A percentile compares a stretch with the other conserved stretches of the same genome.
phyloP scores from a whole-genome alignment of 2,113 vertebrate species.

The Globicephala melas region DNA sequence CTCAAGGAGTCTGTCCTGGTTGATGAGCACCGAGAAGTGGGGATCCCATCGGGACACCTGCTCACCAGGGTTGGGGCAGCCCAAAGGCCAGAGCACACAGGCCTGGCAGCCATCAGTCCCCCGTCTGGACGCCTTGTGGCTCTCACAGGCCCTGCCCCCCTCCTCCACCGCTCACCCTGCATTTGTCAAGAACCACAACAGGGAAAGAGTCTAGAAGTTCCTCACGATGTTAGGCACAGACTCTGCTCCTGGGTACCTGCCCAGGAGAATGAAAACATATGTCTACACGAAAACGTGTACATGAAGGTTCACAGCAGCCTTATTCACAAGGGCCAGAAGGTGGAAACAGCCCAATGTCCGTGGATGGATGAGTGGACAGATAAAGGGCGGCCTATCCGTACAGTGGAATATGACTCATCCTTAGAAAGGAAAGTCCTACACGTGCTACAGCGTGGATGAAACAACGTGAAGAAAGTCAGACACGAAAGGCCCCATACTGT shows the following conservation, averaged over 20 bases:
- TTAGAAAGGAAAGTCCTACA: not conserved
- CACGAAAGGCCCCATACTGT: rapidly evolving
- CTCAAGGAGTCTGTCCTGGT: not conserved
- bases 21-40: not conserved
- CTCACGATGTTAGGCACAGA: not conserved
- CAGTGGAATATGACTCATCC: rapidly evolving
- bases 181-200: not conserved
- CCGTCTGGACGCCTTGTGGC: not conserved
- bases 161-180: too few species aligned
- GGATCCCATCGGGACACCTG: not conserved
- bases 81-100: not conserved
- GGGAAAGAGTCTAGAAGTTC: not conserved
- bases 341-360: rapidly evolving
- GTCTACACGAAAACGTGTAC: not conserved
- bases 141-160: not conserved
- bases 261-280: not conserved
- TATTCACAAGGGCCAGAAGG: not conserved
- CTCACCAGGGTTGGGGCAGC: not conserved
- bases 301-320: not conserved
- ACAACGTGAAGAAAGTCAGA: not conserved
- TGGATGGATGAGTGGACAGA: not conserved
- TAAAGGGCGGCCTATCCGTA: rapidly evolving
- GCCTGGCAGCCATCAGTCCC: not conserved
- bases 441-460: not conserved
- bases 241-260: not conserved